Conservation (phyloP, 2,888 invertebrate genomes). For the Cylindroiulus punctatus region DNA sequence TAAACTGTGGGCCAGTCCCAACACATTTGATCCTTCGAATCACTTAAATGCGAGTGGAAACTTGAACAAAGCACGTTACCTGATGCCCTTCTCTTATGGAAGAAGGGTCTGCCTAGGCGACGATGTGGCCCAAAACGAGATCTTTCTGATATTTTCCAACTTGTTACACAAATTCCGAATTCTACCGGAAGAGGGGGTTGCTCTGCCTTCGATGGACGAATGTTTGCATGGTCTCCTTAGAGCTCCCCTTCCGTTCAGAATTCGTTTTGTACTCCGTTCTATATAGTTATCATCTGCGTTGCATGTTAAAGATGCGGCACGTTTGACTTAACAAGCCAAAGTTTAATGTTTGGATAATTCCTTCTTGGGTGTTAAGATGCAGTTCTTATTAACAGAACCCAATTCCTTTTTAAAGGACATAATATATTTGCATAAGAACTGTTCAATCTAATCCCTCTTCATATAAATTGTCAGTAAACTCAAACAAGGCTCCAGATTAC, state of each 20-base stretch:
- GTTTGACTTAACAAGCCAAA: too few relatives aligned
- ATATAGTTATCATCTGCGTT: too few relatives aligned
- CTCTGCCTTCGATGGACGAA: constrained; percentile 19
- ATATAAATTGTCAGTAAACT: too few relatives aligned
- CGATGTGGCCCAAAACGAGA: constrained; percentile 79
- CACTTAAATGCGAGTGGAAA: constrained; percentile 74
- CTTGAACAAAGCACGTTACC: constrained; percentile 74
- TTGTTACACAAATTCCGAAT: constrained; percentile 73
- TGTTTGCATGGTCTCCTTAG: neutral
- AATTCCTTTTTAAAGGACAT: too few relatives aligned
- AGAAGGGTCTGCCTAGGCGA: constrained; percentile 88
- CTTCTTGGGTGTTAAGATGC: too few relatives aligned
- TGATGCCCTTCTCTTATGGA: constrained; percentile 73
- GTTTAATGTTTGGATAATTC: too few relatives aligned
- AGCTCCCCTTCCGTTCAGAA: neutral
- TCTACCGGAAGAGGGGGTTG: neutral
- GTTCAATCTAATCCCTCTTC: too few relatives aligned
- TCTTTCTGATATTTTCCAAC: constrained; percentile 74
- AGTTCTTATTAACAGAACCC: too few relatives aligned
- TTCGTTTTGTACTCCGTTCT: neutral
- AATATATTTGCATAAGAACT: too few relatives aligned
- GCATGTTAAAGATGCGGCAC: too few relatives aligned
- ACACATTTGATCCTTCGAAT: constrained; percentile 74
- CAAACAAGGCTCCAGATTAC: too few relatives aligned
- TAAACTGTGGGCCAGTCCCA: constrained; percentile 73